A percentile compares a stretch with the other conserved stretches of the same genome.
phyloP scores from a whole-genome alignment of 2,797 vertebrate species.

The Bradypus variegatus region DNA sequence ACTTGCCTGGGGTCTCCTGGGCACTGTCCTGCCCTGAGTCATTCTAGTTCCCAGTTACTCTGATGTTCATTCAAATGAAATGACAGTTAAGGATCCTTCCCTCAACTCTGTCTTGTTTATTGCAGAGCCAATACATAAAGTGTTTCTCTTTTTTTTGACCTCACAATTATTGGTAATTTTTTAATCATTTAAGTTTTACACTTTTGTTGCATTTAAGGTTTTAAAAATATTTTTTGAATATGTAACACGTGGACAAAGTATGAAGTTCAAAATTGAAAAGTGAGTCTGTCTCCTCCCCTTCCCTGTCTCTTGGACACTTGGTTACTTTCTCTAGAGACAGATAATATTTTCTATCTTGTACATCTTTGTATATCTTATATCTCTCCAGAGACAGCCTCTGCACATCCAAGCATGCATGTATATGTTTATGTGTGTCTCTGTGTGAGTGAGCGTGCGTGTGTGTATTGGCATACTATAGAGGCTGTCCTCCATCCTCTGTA shows the following conservation, averaged over 20 bases:
- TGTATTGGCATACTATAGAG: no score
- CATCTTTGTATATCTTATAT: neutral
- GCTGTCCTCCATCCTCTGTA: no score
- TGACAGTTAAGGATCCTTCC: neutral
- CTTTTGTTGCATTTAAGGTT: neutral
- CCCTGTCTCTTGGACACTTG: neutral
- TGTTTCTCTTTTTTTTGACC: neutral
- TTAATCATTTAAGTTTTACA: neutral
- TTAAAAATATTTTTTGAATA: neutral
- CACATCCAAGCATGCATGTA: no score
- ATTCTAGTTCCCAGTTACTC: neutral
- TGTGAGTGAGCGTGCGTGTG: no score
- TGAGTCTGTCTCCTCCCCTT: neutral
- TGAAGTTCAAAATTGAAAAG: conserved; percentile 2
- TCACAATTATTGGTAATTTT: neutral
- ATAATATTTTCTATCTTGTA: neutral
- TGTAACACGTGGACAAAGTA: neutral
- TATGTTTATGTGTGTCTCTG: no score
- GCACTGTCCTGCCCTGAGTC: neutral
- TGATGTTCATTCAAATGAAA: neutral
- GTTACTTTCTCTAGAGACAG: neutral
- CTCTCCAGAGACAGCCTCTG: neutral
- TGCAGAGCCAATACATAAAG: no score
- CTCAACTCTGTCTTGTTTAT: neutral
- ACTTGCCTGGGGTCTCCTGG: neutral